A percentile compares a stretch with the other conserved stretches of the same genome.
These are phyloP conservation scores for Gadopsis bispinosus DNA, from an alignment of 2,797 vertebrate species.

Conservation along the genomic window DNA sequence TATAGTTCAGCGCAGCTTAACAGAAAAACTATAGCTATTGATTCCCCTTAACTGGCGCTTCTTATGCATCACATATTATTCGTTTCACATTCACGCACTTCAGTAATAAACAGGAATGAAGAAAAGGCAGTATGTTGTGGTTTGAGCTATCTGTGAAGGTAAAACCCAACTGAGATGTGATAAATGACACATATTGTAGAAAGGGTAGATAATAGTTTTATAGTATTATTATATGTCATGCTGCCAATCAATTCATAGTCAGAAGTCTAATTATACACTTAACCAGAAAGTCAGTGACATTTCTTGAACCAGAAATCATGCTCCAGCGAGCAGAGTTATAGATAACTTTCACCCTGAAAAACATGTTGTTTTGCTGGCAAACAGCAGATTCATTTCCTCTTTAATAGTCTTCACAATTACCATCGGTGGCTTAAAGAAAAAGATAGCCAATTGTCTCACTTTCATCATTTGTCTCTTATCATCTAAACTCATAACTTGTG, in stretches of 20 bases:
- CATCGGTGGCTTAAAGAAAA: conserved; percentile 21
- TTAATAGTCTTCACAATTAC: conserved; percentile 25
- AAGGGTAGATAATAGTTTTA: not conserved
- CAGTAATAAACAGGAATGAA: not conserved
- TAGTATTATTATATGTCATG: not conserved
- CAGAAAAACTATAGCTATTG: conserved; percentile 19
- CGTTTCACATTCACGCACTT: not conserved
- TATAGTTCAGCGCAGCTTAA: conserved; percentile 31
- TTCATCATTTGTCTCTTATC: not conserved
- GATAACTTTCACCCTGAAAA: conserved; percentile 60
- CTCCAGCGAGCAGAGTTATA: conserved; percentile 53
- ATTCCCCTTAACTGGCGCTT: conserved; percentile 14
- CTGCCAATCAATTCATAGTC: conserved; percentile 27
- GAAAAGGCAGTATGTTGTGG: not conserved
- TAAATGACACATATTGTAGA: not conserved
- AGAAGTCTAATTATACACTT: conserved; percentile 62
- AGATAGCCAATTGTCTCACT: conserved; percentile 11
- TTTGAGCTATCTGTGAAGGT: not conserved
- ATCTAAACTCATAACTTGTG: conserved; percentile 1
- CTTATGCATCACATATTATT: not conserved
- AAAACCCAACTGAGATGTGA: conserved; percentile 9
- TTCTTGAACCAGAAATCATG: conserved; percentile 57
- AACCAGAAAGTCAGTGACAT: conserved; percentile 51
- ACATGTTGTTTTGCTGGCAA: conserved; percentile 49
- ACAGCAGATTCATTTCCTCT: conserved; percentile 66